Base-by-base conservation (phyloP, 2,888 invertebrate species). In the Ichneumon xanthorius region DNA sequence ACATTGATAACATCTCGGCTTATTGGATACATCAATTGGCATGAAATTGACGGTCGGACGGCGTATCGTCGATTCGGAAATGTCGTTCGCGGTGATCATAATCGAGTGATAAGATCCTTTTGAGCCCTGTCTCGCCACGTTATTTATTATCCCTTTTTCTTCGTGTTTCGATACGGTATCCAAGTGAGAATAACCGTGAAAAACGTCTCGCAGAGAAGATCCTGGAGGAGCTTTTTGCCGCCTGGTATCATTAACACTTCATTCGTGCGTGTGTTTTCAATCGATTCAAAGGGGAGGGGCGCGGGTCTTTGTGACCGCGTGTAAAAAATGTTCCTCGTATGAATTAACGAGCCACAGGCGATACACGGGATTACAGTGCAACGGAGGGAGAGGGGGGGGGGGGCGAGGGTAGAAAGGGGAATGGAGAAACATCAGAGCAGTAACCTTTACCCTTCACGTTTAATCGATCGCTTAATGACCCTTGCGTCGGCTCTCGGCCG, bases 401-500 rank as follows among this genome's bases (percentile, higher is more conserved):
- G n/a, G 26, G 26, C 26, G 45, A 53, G 58, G 11, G 40, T 4
- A 67, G 68, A 68, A 50, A 65, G 61, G 50, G 33, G 70, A 71
- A 65, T 45, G 68, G 45, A 48, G 40, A 48, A 26, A 78, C 70
- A 68, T 55, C 14, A 58, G 61, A 87, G 70, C 26, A 87, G 88
- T 89, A 91, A 92, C 91, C 92, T 90, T 88, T 91, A 89, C 87
- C 89, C 88, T 89, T 88, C 87, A 86, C 89, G 88, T 92, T 93
- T 92, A 93, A 93, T 93, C 92, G 93, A 93, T 92, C 92, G 92
- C 90, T 92, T 92, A 92, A 93, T 89, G 92, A 92, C 88, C 90
- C 82, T 86, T 86, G 84, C 82, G 86, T 87, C 86, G 90, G 53
- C 67, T 75, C 30, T 61, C 30, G 16, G 30, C 80, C 83, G 86